Conservation (phyloP, 2,888 invertebrate species). For the Erebia aethiops region DNA sequence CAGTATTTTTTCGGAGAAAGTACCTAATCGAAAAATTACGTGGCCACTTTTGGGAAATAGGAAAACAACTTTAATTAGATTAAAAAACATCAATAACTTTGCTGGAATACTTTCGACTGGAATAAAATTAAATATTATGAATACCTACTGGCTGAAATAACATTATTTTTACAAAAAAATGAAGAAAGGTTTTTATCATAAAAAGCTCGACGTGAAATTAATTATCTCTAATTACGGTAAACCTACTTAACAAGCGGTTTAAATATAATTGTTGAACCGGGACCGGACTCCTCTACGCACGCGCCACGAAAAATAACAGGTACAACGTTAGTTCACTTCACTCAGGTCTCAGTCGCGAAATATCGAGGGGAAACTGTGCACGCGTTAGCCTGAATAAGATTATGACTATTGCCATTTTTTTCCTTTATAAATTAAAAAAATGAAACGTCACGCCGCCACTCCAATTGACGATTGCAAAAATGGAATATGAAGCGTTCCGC, state of each 20-base stretch:
- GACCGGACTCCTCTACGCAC: conserved; percentile 46
- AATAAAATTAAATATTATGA: not conserved
- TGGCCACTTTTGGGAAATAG: no score
- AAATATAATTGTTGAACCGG: conserved; percentile 41
- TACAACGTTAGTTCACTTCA: conserved; percentile 53
- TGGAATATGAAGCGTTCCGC: conserved; percentile 39
- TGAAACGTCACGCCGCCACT: conserved; percentile 49
- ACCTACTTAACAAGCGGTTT: conserved; percentile 41
- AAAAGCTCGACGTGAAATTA: conserved; percentile 28
- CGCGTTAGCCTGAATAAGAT: conserved; percentile 57
- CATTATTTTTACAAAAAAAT: no score
- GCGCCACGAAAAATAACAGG: conserved; percentile 51
- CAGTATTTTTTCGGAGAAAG: no score
- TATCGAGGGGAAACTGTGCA: conserved; percentile 61
- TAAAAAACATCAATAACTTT: not conserved
- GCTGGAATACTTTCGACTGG: not conserved
- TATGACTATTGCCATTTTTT: conserved; percentile 42
- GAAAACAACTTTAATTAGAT: no score
- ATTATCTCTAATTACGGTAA: conserved; percentile 42
- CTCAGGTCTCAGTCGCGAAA: conserved; percentile 72
- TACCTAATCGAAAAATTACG: no score
- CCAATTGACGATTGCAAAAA: conserved; percentile 49
- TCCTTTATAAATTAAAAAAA: conserved; percentile 50
- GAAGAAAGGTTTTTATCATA: conserved; percentile 81
- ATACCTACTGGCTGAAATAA: no score